phyloP scores from a whole-genome alignment of 1,140 invertebrate genomes.

The Drosophila pseudoobscura region DNA sequence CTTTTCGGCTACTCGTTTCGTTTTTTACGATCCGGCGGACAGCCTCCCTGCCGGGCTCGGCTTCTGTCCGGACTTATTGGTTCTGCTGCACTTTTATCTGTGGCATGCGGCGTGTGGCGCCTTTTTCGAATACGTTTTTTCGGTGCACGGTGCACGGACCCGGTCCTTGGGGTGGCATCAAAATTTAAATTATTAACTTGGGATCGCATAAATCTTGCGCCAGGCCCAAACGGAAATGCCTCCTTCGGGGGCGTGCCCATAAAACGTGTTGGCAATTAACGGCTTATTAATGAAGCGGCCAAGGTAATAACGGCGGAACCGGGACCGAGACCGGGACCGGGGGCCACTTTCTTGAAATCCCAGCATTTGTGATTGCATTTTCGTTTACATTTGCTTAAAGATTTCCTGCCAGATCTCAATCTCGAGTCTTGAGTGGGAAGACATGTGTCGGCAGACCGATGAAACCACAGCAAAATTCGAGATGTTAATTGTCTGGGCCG shows the following conservation, averaged over 20 bases:
- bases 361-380: constrained; percentile 2
- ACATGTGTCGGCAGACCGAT: neutral
- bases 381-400: neutral
- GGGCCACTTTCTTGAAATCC: no score
- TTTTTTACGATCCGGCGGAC: constrained; percentile 30
- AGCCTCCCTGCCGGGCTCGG: constrained; percentile 10
- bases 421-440: no score
- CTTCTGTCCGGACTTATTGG: constrained; percentile 33
- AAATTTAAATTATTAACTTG: constrained; percentile 69
- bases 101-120: constrained; percentile 2
- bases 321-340: no score
- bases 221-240: constrained; percentile 22
- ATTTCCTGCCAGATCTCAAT: neutral
- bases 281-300: constrained; percentile 29
- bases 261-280: constrained; percentile 15
- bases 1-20: constrained; percentile 32
- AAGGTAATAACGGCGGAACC: constrained; percentile 10
- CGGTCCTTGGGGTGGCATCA: constrained; percentile 62
- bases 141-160: neutral
- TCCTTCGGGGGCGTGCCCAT: constrained; percentile 10
- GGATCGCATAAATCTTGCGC: constrained; percentile 52
- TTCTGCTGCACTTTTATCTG: constrained; percentile 42
- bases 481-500: constrained; percentile 9
- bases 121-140: constrained; percentile 14
- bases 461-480: constrained; percentile 20